A percentile compares a stretch with the other conserved stretches of the same genome.
Evolutionary conservation across 2,113 vertebrate genomes (phyloP).

Genomic region (Stegastes partitus): DNA sequence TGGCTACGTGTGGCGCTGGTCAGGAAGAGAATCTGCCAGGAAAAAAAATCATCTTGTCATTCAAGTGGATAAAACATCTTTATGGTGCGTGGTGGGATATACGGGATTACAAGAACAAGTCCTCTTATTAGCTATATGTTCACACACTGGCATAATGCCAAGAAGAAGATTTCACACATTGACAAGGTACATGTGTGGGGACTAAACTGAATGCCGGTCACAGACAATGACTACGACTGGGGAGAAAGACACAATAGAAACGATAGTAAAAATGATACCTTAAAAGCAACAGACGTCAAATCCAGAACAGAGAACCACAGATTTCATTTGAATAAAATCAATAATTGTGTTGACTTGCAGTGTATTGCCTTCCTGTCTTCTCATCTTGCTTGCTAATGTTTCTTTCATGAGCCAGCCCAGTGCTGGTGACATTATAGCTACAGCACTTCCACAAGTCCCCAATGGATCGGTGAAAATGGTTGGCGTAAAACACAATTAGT

Average conservation of each 20-base stretch:
- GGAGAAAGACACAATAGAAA: conserved; percentile 45
- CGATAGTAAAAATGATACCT: conserved; percentile 45
- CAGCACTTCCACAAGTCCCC: conserved; percentile 81
- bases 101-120: conserved; percentile 26
- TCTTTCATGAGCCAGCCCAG: conserved; percentile 84
- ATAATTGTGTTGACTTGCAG: conserved; percentile 83
- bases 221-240: conserved; percentile 29
- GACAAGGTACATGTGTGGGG: conserved; percentile 33
- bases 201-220: conserved; percentile 25
- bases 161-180: conserved; percentile 29
- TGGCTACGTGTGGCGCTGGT: not conserved
- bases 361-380: conserved; percentile 82
- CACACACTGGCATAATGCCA: conserved; percentile 25
- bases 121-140: conserved; percentile 20
- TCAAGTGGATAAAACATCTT: conserved; percentile 25
- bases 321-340: conserved; percentile 84
- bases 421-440: conserved; percentile 82
- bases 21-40: not conserved
- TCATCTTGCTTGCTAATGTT: conserved; percentile 82
- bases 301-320: conserved; percentile 49
- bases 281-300: conserved; percentile 56
- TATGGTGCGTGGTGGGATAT: not conserved
- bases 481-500: conserved; percentile 84
- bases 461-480: conserved; percentile 80
- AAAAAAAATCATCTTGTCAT: conserved; percentile 4